Evolutionary conservation across 2,113 vertebrate genomes (phyloP), one percentile per base, ranked within the genome.

Genomic region (Notothenia rossii): DNA sequence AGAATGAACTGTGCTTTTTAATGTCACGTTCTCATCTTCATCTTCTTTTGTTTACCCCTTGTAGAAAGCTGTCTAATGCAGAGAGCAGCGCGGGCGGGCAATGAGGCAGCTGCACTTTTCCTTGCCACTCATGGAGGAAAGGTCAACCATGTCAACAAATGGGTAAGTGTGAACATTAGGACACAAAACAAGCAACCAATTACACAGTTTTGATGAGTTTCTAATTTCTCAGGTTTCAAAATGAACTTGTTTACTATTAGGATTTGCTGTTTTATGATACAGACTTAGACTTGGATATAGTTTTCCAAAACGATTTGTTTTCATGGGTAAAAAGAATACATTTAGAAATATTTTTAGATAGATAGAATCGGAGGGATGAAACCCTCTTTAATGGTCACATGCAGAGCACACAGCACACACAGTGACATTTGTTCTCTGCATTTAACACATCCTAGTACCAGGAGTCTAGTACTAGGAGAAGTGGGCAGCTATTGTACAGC

Each of bases 21-120:
- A 29, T 20, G 13, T 22, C 12, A 11, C 22, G 20, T 61, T 64
- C 51, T 69, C 1, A 33, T 72, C 43, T 53, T 45, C 11, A 7
- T 53, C 12, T 20, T 10, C 13, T 7, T 55, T 4, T 12, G 2
- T 49, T 71, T 51, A 0, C 33, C 55, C 80, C 83, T 73, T 77
- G 12, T 51, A 99, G 98, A 94, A 77, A 98, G 97, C 94, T 98
- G 98, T 89, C 95, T 99, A 80, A 95, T 99, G 80, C 98, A 99
- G 92, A 96, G 97, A 90, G 98, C 98, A 71, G 95, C 97, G 10
- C 94, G 94, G 60, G 93, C 95, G 25, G 96, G 94, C 85, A 98
- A 95, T 55, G 98, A 99, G 88, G 97, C 98, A 10, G 98, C 98
- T 11, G 95, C 98, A 80, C 97, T 99, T 81, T 99, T 99, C 93